These are phyloP conservation scores for Pipra filicauda DNA, from an alignment of 2,113 vertebrate genomes.

Conservation along the genomic window DNA sequence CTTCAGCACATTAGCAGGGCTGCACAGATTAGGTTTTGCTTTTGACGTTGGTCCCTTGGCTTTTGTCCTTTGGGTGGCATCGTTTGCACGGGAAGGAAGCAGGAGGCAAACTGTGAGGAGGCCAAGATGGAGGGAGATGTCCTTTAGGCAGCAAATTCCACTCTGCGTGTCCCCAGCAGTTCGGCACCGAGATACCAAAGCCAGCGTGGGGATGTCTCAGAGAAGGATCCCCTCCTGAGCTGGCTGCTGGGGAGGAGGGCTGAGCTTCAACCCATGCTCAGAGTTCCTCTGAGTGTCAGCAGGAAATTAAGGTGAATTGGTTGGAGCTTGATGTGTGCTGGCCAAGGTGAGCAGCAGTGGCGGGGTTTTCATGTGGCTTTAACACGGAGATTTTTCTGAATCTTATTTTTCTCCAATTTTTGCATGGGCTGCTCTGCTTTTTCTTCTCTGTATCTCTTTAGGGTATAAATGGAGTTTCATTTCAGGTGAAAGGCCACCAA, in stretches of 20 bases:
- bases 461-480: neutral
- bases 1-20: neutral
- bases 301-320: neutral
- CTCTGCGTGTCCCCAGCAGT: rapidly evolving
- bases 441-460: neutral
- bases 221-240: neutral
- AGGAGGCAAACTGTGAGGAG: neutral
- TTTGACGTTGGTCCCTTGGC: neutral
- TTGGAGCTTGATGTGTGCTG: neutral
- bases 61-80: neutral
- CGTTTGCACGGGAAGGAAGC: rapidly evolving
- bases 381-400: neutral
- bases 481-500: neutral
- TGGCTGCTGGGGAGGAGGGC: neutral
- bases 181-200: rapidly evolving
- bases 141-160: neutral
- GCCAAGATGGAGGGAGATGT: neutral
- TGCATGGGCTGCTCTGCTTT: neutral
- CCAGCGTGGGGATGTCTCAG: rapidly evolving
- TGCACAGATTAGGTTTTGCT: neutral
- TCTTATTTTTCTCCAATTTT: neutral
- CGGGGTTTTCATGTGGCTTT: neutral
- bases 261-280: neutral
- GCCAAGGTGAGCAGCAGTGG: neutral
- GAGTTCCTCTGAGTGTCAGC: neutral